phyloP scores from a whole-genome alignment of 2,113 vertebrate genomes.

The Picathartes gymnocephalus region DNA sequence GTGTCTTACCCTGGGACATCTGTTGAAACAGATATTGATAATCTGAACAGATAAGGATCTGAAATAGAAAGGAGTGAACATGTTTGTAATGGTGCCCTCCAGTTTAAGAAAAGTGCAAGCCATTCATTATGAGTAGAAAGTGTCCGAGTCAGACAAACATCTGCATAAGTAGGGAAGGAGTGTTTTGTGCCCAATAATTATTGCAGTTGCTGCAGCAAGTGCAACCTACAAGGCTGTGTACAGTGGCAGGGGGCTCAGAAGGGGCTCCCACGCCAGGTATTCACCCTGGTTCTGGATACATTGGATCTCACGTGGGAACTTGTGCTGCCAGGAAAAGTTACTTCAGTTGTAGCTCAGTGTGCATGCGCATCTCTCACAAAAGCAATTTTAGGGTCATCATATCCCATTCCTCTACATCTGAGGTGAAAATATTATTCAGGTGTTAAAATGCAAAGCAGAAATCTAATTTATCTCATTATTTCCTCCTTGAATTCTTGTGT shows the following conservation, averaged over 20 bases:
- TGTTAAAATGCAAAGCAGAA: neutral
- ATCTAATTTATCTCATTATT: neutral
- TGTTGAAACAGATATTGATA: neutral
- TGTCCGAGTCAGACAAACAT: neutral
- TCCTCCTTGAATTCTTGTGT: neutral
- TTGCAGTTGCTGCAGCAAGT: neutral
- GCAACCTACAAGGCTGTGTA: fast-evolving
- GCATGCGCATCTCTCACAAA: neutral
- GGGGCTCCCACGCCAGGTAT: neutral
- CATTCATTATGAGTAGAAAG: neutral
- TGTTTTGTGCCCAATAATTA: neutral
- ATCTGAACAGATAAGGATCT: neutral
- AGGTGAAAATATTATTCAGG: neutral
- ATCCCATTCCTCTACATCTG: neutral
- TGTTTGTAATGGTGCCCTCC: neutral
- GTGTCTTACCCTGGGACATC: neutral
- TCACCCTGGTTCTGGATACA: neutral
- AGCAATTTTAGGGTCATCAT: neutral
- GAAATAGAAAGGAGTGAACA: neutral
- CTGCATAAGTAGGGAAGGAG: neutral
- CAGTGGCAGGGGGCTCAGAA: neutral
- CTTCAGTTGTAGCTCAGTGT: neutral
- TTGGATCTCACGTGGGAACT: neutral
- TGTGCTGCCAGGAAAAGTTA: neutral
- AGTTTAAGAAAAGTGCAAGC: neutral